phyloP scores from a whole-genome alignment of 2,113 vertebrate genomes.

The Notarius lentiginosus region DNA sequence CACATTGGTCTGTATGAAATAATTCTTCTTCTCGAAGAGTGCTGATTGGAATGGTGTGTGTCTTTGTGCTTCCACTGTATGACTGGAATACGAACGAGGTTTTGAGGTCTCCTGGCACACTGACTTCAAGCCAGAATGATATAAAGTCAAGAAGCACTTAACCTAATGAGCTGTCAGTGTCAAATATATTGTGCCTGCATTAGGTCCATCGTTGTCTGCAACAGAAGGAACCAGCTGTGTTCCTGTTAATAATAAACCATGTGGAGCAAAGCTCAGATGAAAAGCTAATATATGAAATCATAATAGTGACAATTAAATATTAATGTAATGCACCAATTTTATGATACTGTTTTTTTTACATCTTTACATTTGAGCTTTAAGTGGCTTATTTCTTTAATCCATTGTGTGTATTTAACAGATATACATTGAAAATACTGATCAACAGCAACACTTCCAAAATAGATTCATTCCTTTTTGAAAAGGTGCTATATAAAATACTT shows the following conservation, averaged over 20 bases:
- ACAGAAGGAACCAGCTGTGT: conserved; percentile 18
- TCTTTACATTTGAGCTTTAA: not conserved
- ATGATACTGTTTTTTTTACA: not conserved
- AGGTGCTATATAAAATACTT: not conserved
- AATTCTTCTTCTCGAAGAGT: conserved; percentile 60
- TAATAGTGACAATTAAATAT: conserved; percentile 13
- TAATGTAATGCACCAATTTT: not conserved
- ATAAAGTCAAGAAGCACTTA: conserved; percentile 75
- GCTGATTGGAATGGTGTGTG: conserved; percentile 59
- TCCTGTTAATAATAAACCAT: conserved; percentile 3
- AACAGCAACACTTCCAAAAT: not conserved
- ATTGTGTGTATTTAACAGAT: not conserved
- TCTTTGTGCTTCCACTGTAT: conserved; percentile 61
- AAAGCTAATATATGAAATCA: not conserved
- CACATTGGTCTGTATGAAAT: conserved; percentile 39
- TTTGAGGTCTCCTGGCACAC: conserved; percentile 54
- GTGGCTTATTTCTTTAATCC: not conserved
- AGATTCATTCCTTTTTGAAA: not conserved
- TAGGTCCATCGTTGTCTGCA: conserved; percentile 9
- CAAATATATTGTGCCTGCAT: conserved; percentile 39
- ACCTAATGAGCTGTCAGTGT: conserved; percentile 67
- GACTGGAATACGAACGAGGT: conserved; percentile 50
- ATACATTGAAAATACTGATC: not conserved
- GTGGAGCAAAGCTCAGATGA: not conserved
- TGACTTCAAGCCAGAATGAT: conserved; percentile 63